Conservation (phyloP, 2,113 vertebrate genomes). For the Ochotona curzoniae region DNA sequence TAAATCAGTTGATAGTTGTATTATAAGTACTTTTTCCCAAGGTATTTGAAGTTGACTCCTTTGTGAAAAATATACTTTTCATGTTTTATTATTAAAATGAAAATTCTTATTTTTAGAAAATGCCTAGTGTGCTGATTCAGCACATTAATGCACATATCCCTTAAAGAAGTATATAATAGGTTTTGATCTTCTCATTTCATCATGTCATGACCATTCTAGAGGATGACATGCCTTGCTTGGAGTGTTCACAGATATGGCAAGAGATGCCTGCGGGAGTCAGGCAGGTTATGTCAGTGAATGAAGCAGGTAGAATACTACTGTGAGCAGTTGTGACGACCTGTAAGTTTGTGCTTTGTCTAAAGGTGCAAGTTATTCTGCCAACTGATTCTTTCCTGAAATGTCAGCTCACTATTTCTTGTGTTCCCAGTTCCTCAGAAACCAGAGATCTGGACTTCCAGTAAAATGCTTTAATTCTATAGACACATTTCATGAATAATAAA, state of each 20-base stretch:
- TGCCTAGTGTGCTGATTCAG: not conserved
- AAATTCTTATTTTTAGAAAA: not conserved
- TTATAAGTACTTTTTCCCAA: not conserved
- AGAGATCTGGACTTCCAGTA: not conserved
- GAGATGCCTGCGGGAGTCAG: not conserved
- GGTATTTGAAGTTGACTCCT: not conserved
- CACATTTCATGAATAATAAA: not conserved
- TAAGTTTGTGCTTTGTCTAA: not conserved
- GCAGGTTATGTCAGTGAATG: not conserved
- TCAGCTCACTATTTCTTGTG: not conserved
- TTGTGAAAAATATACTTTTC: conserved; percentile 9
- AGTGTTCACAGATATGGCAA: no score
- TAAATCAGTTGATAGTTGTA: not conserved
- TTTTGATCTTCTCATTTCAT: not conserved
- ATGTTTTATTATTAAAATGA: conserved; percentile 7
- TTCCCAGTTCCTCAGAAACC: not conserved
- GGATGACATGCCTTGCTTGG: not conserved
- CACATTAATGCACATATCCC: not conserved
- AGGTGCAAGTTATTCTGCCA: no score
- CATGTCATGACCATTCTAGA: not conserved
- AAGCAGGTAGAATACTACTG: not conserved
- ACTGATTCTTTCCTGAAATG: not conserved
- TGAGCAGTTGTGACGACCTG: not conserved
- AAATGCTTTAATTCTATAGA: not conserved
- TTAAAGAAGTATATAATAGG: not conserved